Conservation (phyloP, 2,888 invertebrate genomes). For the Netelia virgata region DNA sequence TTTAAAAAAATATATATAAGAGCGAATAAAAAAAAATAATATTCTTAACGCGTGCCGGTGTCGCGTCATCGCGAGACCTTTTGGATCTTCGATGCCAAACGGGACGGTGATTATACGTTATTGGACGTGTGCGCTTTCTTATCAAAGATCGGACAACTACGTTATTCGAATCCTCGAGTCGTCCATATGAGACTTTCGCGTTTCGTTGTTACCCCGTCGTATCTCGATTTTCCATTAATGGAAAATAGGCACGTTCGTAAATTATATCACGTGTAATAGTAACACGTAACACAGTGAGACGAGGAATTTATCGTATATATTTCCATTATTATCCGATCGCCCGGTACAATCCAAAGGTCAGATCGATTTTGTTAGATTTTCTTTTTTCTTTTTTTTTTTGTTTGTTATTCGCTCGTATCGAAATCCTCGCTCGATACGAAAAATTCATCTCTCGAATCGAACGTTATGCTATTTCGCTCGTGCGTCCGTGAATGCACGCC, state of each 20-base stretch:
- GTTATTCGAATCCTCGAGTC: not conserved
- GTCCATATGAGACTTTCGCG: conserved; percentile 13
- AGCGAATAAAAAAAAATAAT: not conserved
- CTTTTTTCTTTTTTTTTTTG: not conserved
- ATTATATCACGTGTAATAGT: not conserved
- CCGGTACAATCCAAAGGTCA: conserved; percentile 48
- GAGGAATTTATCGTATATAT: conserved; percentile 56
- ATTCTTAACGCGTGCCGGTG: conserved; percentile 26
- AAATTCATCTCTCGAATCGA: conserved; percentile 14
- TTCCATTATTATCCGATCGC: conserved; percentile 40
- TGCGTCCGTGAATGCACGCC: not conserved
- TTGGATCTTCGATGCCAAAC: conserved; percentile 3
- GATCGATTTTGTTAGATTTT: conserved; percentile 45
- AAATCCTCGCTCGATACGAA: conserved; percentile 34
- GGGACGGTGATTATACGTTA: not conserved
- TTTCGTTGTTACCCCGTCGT: no score
- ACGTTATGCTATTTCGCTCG: not conserved
- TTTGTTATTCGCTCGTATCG: not conserved
- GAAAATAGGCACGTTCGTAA: not conserved
- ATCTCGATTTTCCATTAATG: conserved; percentile 1
- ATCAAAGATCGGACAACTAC: conserved; percentile 35
- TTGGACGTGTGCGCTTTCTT: conserved; percentile 4
- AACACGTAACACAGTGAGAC: conserved; percentile 45
- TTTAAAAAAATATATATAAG: conserved; percentile 26
- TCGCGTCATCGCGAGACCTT: conserved; percentile 50